Evolutionary conservation across 2,113 vertebrate species (phyloP).

Genomic region (Strix uralensis): DNA sequence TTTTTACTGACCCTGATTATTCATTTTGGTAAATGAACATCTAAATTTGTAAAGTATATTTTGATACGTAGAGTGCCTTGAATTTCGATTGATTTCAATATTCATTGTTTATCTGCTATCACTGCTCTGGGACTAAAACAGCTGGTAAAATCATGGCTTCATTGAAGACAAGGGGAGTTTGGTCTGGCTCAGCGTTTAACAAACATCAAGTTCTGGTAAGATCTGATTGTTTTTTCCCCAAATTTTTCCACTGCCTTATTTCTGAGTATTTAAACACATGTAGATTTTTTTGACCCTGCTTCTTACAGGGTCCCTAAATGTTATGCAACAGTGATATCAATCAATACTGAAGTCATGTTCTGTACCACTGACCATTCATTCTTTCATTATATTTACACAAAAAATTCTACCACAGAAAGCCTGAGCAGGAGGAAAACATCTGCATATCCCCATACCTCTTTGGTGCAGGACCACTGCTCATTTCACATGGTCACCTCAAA

Average conservation of each 20-base stretch:
- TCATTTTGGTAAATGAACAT: background rate
- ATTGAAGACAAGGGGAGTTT: background rate
- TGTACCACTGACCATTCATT: background rate
- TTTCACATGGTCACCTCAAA: background rate
- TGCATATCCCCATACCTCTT: background rate
- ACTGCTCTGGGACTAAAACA: background rate
- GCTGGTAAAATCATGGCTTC: background rate
- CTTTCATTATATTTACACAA: background rate
- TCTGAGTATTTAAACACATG: constrained; percentile 41
- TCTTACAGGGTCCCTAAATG: background rate
- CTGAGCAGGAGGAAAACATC: background rate
- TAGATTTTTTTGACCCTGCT: constrained; percentile 26
- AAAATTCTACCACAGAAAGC: background rate
- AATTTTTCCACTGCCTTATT: constrained; percentile 4
- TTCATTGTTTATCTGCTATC: background rate
- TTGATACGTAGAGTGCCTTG: background rate
- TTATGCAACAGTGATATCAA: constrained; percentile 21
- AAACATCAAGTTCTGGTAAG: background rate
- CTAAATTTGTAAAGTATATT: background rate
- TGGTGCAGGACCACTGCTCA: background rate
- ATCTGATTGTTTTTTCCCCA: background rate
- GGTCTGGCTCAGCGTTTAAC: background rate
- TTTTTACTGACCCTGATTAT: background rate
- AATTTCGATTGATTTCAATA: background rate
- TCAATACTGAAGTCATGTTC: background rate